Evolutionary conservation across 2,797 vertebrate species (phyloP).

Genomic region (Siniperca obscura): DNA sequence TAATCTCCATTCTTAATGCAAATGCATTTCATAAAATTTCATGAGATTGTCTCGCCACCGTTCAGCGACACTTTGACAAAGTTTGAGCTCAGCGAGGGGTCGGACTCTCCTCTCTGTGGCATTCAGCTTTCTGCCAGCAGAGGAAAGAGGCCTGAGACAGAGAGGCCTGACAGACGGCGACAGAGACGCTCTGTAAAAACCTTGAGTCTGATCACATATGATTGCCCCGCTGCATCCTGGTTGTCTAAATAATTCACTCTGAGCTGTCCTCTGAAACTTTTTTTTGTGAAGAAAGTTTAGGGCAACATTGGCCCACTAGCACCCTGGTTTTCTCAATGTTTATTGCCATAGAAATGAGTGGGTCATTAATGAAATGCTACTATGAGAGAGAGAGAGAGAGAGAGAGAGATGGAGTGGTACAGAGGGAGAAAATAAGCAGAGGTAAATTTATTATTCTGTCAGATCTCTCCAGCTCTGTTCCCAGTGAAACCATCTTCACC

Average conservation of each 20-base stretch:
- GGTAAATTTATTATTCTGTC: slow-evolving; percentile 74
- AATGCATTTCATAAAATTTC: neutral
- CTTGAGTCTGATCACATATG: slow-evolving; percentile 28
- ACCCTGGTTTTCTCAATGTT: neutral
- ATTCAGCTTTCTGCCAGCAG: slow-evolving; percentile 50
- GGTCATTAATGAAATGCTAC: slow-evolving; percentile 30
- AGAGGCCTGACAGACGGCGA: slow-evolving; percentile 17
- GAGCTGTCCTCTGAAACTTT: slow-evolving; percentile 13
- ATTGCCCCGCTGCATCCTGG: slow-evolving; percentile 18
- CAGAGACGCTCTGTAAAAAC: slow-evolving; percentile 3
- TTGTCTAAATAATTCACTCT: slow-evolving; percentile 51
- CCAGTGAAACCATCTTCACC: slow-evolving; percentile 58
- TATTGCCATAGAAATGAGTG: slow-evolving; percentile 9
- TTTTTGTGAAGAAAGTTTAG: neutral
- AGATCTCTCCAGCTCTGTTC: slow-evolving; percentile 59
- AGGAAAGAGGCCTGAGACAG: slow-evolving; percentile 25
- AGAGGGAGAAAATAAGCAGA: slow-evolving; percentile 37
- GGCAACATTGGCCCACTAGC: too few relatives aligned
- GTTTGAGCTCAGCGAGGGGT: neutral
- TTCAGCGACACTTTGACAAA: neutral
- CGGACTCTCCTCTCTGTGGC: slow-evolving; percentile 18
- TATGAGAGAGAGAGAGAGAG: neutral
- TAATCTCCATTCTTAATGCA: neutral
- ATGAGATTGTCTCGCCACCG: neutral
- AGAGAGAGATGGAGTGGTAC: neutral